Percentiles rank a stretch among this genome's conserved stretches.
phyloP scores from a whole-genome alignment of 2,888 invertebrate genomes.

The Meloe dianella region DNA sequence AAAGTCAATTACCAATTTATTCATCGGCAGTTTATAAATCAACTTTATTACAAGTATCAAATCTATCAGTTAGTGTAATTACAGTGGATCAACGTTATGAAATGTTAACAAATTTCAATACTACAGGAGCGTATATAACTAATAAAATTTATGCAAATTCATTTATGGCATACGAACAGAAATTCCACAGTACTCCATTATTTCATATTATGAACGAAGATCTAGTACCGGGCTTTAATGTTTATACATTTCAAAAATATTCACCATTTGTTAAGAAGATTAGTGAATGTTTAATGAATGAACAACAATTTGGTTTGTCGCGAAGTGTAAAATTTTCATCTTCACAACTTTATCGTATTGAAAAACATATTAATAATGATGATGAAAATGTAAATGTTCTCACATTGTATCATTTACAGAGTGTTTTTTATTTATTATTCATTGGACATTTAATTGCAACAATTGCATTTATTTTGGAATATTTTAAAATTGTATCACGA shows the following conservation, averaged over 20 bases:
- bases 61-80: not conserved
- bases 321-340: not conserved
- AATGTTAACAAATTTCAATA: conserved; percentile 10
- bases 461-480: not conserved
- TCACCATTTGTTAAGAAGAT: conserved; percentile 26
- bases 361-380: not conserved
- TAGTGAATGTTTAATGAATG: conserved; percentile 16
- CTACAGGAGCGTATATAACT: conserved; percentile 7
- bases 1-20: conserved; percentile 10
- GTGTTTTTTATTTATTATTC: not conserved
- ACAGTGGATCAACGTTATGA: not conserved
- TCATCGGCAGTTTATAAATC: not conserved
- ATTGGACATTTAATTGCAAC: not conserved
- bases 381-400: not conserved
- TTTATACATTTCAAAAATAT: conserved; percentile 26
- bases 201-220: conserved; percentile 28
- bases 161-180: not conserved
- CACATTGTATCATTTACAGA: not conserved
- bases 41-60: not conserved
- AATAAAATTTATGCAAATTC: conserved; percentile 5
- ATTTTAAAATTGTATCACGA: too few relatives aligned
- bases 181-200: not conserved
- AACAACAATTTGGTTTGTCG: conserved; percentile 17
- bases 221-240: conserved; percentile 22
- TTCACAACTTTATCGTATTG: not conserved